Conservation (phyloP, 2,797 vertebrate genomes). For the Myotis daubentonii region DNA sequence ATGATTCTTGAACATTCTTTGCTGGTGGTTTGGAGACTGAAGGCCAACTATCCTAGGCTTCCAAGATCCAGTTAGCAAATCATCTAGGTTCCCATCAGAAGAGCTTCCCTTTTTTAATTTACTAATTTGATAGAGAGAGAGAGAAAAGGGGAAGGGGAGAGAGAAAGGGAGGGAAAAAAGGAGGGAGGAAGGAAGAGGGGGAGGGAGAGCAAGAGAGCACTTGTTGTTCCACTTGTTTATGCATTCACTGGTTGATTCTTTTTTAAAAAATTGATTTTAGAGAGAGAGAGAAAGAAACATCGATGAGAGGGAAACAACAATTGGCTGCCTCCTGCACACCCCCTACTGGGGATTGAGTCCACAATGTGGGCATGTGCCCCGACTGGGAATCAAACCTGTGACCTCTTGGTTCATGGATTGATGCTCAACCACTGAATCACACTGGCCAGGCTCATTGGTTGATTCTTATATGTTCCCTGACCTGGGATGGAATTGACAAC, state of each 20-base stretch:
- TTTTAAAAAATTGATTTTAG: too few species aligned
- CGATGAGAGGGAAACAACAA: too few species aligned
- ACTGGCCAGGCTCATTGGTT: neutral
- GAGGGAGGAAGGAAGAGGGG: neutral
- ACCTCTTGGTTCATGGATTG: too few species aligned
- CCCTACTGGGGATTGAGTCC: too few species aligned
- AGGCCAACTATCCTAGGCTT: neutral
- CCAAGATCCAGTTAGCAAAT: constrained; percentile 9
- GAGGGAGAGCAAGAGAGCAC: neutral
- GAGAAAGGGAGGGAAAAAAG: too few species aligned
- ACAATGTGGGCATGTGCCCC: too few species aligned
- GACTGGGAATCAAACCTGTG: too few species aligned
- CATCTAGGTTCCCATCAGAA: neutral
- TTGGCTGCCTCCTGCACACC: too few species aligned
- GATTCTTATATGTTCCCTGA: neutral
- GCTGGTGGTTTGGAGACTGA: neutral
- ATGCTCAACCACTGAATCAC: too few species aligned
- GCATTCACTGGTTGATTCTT: neutral
- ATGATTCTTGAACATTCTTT: constrained; percentile 24
- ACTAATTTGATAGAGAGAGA: neutral
- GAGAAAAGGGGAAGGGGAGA: neutral
- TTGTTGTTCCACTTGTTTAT: neutral
- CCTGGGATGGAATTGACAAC: neutral
- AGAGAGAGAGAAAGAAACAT: too few species aligned
- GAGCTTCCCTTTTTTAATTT: neutral